Conservation (phyloP, 2,888 invertebrate species). For the Oscheius onirici region DNA sequence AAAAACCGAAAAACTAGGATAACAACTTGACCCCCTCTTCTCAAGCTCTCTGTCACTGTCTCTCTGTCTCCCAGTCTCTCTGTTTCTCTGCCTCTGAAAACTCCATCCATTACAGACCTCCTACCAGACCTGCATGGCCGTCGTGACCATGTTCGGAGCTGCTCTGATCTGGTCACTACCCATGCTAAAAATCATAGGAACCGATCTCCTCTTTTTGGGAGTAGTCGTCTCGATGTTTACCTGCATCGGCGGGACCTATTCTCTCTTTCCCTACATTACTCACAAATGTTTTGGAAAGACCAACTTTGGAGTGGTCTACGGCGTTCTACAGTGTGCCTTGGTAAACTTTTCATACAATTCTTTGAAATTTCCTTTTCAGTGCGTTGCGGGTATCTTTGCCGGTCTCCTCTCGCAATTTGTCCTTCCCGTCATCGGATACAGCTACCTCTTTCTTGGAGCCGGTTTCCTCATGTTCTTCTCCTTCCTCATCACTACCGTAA, state of each 20-base stretch:
- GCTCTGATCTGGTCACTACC: conserved; percentile 60
- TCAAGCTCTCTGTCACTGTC: background rate
- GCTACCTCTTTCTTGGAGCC: conserved; percentile 56
- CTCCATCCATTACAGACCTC: conserved; percentile 50
- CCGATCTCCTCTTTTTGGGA: conserved; percentile 49
- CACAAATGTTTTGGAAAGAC: conserved; percentile 64
- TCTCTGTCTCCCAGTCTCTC: background rate
- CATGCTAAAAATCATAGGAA: conserved; percentile 46
- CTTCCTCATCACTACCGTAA: conserved; percentile 54
- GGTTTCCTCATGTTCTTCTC: conserved; percentile 58
- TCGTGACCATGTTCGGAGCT: conserved; percentile 62
- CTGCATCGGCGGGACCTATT: conserved; percentile 67
- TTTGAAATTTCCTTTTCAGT: conserved; percentile 44
- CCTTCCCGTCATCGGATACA: conserved; percentile 57
- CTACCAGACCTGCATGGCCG: conserved; percentile 66
- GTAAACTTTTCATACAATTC: conserved; percentile 37
- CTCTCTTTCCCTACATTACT: conserved; percentile 64
- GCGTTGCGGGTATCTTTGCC: conserved; percentile 62
- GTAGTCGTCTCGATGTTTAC: conserved; percentile 57
- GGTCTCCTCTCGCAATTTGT: conserved; percentile 63
- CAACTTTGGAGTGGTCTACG: conserved; percentile 67
- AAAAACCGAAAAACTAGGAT: too few species aligned
- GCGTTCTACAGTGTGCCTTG: conserved; percentile 61
- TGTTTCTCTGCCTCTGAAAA: background rate
- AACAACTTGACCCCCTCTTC: too few species aligned